Evolutionary conservation across 2,797 vertebrate genomes (phyloP).

Genomic region (Hemitrygon akajei): DNA sequence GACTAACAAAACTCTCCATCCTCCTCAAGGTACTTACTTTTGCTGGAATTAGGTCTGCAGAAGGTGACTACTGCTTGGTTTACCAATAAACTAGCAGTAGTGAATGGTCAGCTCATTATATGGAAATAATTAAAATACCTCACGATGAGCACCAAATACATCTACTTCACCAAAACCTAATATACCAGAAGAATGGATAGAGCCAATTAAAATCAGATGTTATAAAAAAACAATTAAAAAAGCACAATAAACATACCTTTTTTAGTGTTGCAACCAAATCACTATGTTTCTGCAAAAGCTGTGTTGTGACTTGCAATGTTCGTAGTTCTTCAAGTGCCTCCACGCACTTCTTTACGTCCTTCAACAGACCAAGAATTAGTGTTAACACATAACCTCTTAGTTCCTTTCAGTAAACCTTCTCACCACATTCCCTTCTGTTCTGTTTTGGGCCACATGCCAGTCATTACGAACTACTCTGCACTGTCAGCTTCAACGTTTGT

Average conservation of each 20-base stretch:
- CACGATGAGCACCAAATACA: not conserved
- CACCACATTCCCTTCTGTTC: not conserved
- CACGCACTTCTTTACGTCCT: constrained; percentile 92
- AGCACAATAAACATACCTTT: constrained; percentile 58
- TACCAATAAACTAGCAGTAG: no score
- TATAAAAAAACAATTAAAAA: not conserved
- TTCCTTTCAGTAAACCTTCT: not conserved
- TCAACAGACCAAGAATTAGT: not conserved
- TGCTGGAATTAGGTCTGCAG: not conserved
- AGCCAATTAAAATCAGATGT: not conserved
- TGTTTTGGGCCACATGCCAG: not conserved
- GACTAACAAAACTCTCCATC: not conserved
- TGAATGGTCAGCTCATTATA: no score
- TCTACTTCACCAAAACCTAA: not conserved
- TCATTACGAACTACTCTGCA: not conserved
- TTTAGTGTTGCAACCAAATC: constrained; percentile 92
- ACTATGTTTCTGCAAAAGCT: constrained; percentile 91
- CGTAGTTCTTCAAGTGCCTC: constrained; percentile 80
- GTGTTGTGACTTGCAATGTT: constrained; percentile 83
- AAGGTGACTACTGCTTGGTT: not conserved
- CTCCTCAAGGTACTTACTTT: not conserved
- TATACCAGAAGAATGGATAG: not conserved
- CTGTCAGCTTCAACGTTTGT: not conserved
- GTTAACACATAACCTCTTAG: not conserved
- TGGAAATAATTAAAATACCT: no score